Evolutionary conservation across 2,888 invertebrate species (phyloP), one percentile per base, ranked within the genome.

Genomic region (Eupithecia pulchellata): DNA sequence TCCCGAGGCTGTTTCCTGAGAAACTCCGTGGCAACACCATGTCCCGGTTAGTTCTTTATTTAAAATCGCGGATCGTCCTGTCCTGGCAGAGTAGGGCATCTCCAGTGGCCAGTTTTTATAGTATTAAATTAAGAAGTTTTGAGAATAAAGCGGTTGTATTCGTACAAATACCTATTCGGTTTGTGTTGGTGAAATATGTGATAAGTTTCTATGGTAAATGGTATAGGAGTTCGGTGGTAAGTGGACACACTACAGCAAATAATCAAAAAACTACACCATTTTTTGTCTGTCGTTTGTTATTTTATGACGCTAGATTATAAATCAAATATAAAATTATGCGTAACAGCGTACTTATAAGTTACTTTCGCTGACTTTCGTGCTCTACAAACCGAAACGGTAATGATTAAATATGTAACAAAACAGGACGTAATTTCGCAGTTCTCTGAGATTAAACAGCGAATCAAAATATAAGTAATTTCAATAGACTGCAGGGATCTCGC

Each of bases 11-110:
- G 82, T 85, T 79, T 83, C 84, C 78, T 75, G 80, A 83, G 84
- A 82, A 79, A 75, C 81, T 78, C 78, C 80, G 83, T 79, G 82
- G 75, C 77, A 76, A 77, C 81, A 77, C 78, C 78, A 90, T 93
- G 91, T 90, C 90, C 89, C 90, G 92, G 92, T 93, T 84, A 92
- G 92, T 92, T 83, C 17, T 83, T 82, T 82, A 79, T 73, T 78
- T 75, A 78, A 79, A 77, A 75, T 71, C 68, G 62, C 75, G 71
- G 42, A 63, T 68, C 11, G 25, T 72, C 70, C 74, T 75, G 69
- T 69, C 64, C 73, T 65, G 70, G 75, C 62, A 66, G 66, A 64
- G 67, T 72, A 68, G 68, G 52, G 64, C 42, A 64, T 30, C 17
- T 8, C 25, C 34, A 39, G 69, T 72, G 68, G 60, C 62, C 64